A percentile compares a stretch with the other conserved stretches of the same genome.
These are phyloP conservation scores for Propithecus deckenii DNA, from an alignment of 2,797 vertebrate genomes.

Conservation along the genomic window DNA sequence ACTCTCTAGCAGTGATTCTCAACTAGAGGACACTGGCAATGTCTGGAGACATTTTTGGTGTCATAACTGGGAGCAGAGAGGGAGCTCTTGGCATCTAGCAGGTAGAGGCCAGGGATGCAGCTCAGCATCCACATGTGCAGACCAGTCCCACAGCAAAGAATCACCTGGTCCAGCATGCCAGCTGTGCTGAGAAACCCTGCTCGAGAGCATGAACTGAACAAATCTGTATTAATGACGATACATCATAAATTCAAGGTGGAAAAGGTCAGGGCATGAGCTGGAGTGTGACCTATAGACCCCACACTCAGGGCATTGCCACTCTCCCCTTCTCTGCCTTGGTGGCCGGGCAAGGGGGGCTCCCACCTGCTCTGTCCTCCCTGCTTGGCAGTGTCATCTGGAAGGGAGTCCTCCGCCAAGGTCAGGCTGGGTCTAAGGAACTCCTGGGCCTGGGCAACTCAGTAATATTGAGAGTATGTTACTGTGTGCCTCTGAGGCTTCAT, in stretches of 20 bases:
- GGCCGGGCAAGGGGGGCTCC: not conserved
- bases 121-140: not conserved
- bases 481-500: not conserved
- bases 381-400: not conserved
- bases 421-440: not conserved
- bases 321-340: not conserved
- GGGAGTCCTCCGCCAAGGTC: not conserved
- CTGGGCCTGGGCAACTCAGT: not conserved
- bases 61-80: not conserved
- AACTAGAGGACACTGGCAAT: rapidly evolving
- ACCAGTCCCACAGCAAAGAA: rapidly evolving
- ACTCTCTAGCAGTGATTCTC: not conserved
- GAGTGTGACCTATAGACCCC: not conserved
- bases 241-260: not conserved
- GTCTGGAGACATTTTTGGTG: not conserved
- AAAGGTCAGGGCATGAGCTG: not conserved
- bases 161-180: not conserved
- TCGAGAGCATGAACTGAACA: not conserved
- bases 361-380: too few species aligned
- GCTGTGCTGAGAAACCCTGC: not conserved
- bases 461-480: rapidly evolving
- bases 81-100: not conserved
- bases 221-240: too few species aligned
- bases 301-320: rapidly evolving
- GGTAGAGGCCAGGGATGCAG: not conserved